Evolutionary conservation across 1,140 invertebrate species (phyloP), one percentile per base, ranked within the genome.

Genomic region (Leptopilina clavipes): DNA sequence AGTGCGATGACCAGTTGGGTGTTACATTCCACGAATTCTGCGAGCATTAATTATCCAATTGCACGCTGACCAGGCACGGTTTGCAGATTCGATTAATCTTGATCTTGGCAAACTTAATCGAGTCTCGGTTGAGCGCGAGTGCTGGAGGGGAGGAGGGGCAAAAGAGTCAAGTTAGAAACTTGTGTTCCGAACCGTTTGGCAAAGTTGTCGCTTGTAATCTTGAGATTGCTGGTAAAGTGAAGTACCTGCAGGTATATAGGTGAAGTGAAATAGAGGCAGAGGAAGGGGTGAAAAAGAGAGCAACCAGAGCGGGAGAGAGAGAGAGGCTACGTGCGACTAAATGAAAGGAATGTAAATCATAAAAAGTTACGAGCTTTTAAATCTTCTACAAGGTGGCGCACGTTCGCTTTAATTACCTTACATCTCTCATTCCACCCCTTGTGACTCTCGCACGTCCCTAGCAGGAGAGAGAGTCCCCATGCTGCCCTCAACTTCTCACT

Each of bases 311-410:
- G 25, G 44, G 72, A n/a, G n/a, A n/a, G n/a, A n/a, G n/a, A n/a
- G n/a, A n/a, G 73, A 87, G 83, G 84, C 82, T 86, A 87, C 84
- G 86, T 86, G 88, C 85, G 86, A 89, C 89, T 89, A 90, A 90
- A 90, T 89, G 88, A 90, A 90, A 90, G 87, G 89, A 90, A 90
- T 90, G 88, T 90, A 90, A 90, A 90, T 90, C 88, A 90, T 90
- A 90, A 90, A 90, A 90, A 90, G 89, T 90, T 90, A 90, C 89
- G 89, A 90, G 87, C 89, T 90, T 90, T 90, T 90, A 90, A 90
- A 90, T 90, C 89, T 90, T 86, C 86, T 88, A 88, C 89, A 90
- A 90, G 89, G 86, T 89, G 88, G 87, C 85, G 88, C 87, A 89
- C 88, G 89, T 89, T 90, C 87, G 87, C 88, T 90, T 90, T 91